phyloP scores from a whole-genome alignment of 1,140 invertebrate species.

The Saccostrea glomerata region DNA sequence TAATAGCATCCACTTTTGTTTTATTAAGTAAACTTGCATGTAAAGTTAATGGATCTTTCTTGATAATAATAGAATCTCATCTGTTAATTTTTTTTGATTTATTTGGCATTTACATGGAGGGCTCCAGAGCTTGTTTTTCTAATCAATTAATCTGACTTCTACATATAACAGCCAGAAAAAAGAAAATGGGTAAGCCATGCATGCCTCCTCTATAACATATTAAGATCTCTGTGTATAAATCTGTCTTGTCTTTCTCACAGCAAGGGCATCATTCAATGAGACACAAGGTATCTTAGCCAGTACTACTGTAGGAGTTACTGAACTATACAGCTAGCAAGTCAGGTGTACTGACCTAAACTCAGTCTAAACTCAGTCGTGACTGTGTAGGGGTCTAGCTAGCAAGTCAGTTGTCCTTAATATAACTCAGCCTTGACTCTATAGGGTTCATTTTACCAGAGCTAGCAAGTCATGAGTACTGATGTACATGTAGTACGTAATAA shows the following conservation, averaged over 20 bases:
- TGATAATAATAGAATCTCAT: too few relatives aligned
- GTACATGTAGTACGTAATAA: too few relatives aligned
- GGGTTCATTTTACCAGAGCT: too few relatives aligned
- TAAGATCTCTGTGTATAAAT: neutral
- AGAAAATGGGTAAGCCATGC: conserved; percentile 31
- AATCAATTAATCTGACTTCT: conserved; percentile 14
- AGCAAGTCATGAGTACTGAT: too few relatives aligned
- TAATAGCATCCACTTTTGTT: too few relatives aligned
- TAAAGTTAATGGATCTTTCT: neutral
- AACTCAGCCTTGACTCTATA: too few relatives aligned
- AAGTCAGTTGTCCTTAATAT: too few relatives aligned
- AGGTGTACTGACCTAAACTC: neutral
- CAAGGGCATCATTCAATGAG: neutral
- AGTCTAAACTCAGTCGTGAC: too few relatives aligned
- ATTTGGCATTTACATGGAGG: neutral
- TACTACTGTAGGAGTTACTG: neutral
- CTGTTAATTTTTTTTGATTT: neutral
- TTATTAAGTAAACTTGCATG: neutral
- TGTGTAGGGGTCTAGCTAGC: too few relatives aligned
- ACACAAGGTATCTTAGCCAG: conserved; percentile 6
- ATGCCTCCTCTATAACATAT: neutral
- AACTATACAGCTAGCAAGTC: neutral
- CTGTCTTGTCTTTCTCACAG: conserved; percentile 27
- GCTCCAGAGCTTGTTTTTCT: neutral
- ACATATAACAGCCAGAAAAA: conserved; percentile 6